These are phyloP conservation scores for Physocephala rufipes DNA, from an alignment of 2,888 invertebrate genomes.

Conservation along the genomic window DNA sequence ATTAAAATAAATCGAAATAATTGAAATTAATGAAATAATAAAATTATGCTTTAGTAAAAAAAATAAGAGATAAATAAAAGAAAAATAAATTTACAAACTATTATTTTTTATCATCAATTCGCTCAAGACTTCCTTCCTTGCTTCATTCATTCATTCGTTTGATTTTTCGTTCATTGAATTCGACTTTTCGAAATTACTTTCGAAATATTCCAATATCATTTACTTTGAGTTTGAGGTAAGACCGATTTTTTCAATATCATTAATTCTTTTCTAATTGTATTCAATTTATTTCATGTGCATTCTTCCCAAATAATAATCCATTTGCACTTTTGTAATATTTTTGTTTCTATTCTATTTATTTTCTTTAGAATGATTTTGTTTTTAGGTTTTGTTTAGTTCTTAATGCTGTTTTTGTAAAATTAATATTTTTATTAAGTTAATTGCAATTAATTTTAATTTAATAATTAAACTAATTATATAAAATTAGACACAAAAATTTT, in stretches of 20 bases:
- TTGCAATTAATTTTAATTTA: not conserved
- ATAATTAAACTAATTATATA: not conserved
- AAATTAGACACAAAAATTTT: no score
- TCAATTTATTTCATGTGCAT: not conserved
- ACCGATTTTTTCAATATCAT: slow-evolving; percentile 11
- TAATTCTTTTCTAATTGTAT: not conserved
- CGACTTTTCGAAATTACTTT: not conserved
- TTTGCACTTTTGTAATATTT: slow-evolving; percentile 2
- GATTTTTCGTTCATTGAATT: not conserved
- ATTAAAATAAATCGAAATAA: not conserved
- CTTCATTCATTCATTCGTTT: not conserved
- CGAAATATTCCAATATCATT: not conserved
- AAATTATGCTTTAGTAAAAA: slow-evolving; percentile 20
- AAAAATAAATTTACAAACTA: slow-evolving; percentile 17
- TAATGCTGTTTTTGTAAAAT: not conserved
- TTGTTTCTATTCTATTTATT: slow-evolving; percentile 9
- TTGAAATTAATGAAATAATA: slow-evolving; percentile 13
- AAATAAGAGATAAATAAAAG: slow-evolving; percentile 20
- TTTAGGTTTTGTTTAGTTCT: not conserved
- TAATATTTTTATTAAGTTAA: slow-evolving; percentile 3
- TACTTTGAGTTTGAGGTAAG: slow-evolving; percentile 25
- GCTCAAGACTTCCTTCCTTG: not conserved
- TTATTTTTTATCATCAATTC: not conserved
- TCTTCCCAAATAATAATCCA: not conserved
- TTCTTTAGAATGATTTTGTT: slow-evolving; percentile 9